phyloP scores from a whole-genome alignment of 2,888 invertebrate genomes.

The Neoitamus cyanurus region DNA sequence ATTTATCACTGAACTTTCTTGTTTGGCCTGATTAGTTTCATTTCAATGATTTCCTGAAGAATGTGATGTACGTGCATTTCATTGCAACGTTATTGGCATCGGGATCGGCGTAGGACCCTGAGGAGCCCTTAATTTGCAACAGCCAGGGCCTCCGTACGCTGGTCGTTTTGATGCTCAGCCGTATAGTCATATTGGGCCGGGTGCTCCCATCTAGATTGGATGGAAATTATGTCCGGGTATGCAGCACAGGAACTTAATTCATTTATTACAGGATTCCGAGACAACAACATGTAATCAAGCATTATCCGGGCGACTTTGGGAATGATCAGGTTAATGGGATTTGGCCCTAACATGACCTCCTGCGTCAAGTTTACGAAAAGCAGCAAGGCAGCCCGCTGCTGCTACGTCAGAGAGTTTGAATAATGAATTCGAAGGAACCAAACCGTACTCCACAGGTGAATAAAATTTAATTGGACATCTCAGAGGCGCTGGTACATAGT shows the following conservation, averaged over 20 bases:
- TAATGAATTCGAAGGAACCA: not conserved
- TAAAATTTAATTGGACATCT: not conserved
- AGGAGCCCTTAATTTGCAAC: not conserved
- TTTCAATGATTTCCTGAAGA: conserved; percentile 22
- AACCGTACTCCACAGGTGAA: not conserved
- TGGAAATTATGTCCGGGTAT: not conserved
- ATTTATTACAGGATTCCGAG: not conserved
- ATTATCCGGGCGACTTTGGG: not conserved
- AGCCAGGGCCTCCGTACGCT: not conserved
- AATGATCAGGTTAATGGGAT: not conserved
- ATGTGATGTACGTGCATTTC: conserved; percentile 16
- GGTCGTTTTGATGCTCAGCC: not conserved
- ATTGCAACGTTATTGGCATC: not conserved
- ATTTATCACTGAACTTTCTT: conserved; percentile 19
- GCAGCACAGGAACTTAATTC: not conserved
- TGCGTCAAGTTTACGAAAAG: not conserved
- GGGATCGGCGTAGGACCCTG: not conserved
- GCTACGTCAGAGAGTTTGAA: not conserved
- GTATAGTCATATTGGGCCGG: not conserved
- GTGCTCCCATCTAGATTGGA: not conserved
- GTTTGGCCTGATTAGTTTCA: conserved; percentile 28
- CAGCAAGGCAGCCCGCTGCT: not conserved
- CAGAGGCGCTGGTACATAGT: not conserved
- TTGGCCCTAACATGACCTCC: not conserved
- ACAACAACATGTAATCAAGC: not conserved